phyloP scores from a whole-genome alignment of 2,113 vertebrate species.

The Leiothrix lutea region DNA sequence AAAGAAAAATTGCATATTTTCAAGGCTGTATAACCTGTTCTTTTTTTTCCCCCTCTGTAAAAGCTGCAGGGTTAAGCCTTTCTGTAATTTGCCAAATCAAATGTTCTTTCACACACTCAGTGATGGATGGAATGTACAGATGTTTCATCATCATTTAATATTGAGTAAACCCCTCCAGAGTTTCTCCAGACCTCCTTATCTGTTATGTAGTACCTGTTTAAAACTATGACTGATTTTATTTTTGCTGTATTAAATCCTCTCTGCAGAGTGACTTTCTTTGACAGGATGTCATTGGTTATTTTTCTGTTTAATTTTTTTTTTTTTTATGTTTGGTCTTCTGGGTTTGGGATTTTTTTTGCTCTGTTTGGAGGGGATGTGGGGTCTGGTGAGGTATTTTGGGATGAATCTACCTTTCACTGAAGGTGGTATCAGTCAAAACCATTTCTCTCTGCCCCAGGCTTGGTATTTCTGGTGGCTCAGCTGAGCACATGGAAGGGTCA shows the following conservation, averaged over 20 bases:
- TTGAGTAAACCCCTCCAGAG: neutral
- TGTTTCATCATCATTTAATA: neutral
- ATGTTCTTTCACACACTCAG: neutral
- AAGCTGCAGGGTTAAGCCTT: neutral
- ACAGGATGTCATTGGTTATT: neutral
- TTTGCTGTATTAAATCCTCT: neutral
- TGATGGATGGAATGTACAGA: neutral
- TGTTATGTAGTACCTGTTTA: neutral
- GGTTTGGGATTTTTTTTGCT: neutral
- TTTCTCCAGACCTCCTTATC: neutral
- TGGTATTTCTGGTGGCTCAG: neutral
- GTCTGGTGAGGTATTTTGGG: neutral
- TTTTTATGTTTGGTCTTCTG: neutral
- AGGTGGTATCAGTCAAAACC: neutral
- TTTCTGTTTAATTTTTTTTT: neutral
- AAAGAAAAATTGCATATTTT: neutral
- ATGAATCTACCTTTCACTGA: neutral
- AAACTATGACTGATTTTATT: neutral
- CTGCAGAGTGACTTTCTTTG: neutral
- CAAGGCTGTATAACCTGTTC: neutral
- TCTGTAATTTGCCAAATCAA: neutral
- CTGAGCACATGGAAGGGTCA: neutral
- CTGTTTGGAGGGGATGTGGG: neutral
- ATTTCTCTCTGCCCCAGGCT: neutral
- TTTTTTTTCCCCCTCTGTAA: neutral